phyloP scores from a whole-genome alignment of 2,888 invertebrate species.

The Habrosyne pyritoides region DNA sequence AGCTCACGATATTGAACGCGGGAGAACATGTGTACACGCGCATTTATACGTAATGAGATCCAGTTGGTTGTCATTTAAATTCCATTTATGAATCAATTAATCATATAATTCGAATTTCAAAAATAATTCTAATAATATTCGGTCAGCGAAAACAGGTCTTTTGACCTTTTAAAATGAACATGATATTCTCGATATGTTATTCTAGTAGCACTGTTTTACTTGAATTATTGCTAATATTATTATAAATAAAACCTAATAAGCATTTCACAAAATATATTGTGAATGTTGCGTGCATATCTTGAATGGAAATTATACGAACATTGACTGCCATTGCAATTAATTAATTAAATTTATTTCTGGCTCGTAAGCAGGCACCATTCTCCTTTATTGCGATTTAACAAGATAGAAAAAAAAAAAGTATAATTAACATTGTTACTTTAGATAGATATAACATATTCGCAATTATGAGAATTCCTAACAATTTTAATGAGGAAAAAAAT shows the following conservation, averaged over 20 bases:
- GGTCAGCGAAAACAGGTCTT: background rate
- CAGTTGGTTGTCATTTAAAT: constrained; percentile 8
- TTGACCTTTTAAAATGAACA: background rate
- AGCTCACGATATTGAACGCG: constrained; percentile 32
- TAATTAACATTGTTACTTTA: background rate
- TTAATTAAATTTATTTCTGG: background rate
- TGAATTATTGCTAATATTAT: too few relatives aligned
- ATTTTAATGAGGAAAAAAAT: background rate
- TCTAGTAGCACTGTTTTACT: background rate
- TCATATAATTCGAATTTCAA: background rate
- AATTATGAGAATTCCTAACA: background rate
- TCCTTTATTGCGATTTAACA: background rate
- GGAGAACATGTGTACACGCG: constrained; percentile 35
- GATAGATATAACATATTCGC: background rate
- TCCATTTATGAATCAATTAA: background rate
- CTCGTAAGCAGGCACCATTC: background rate
- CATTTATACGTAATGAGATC: constrained; percentile 17
- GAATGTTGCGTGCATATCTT: background rate
- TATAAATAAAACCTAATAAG: background rate
- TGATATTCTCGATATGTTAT: background rate
- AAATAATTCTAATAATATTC: background rate
- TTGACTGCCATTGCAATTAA: background rate
- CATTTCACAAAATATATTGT: background rate
- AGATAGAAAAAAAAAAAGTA: background rate
- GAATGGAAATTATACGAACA: background rate